phyloP scores from a whole-genome alignment of 2,113 vertebrate genomes.

The Eudyptes chrysolophus region DNA sequence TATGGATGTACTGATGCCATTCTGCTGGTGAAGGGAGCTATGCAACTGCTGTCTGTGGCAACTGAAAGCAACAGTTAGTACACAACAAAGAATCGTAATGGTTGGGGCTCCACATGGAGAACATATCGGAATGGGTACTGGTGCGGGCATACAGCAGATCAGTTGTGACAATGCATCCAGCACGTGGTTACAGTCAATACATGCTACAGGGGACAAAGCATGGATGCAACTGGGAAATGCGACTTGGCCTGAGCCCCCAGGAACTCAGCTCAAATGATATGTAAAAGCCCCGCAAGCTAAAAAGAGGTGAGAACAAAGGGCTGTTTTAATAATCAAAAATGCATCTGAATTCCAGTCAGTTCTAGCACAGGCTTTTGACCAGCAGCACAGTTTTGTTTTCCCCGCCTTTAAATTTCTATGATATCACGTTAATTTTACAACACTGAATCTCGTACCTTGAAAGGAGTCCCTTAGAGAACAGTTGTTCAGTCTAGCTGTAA shows the following conservation, averaged over 20 bases:
- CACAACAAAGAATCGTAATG: fast-evolving
- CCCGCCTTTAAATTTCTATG: neutral
- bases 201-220: neutral
- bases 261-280: neutral
- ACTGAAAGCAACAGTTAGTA: neutral
- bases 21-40: neutral
- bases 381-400: neutral
- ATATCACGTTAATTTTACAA: neutral
- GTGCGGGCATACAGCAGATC: neutral
- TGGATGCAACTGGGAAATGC: too few species aligned
- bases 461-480: neutral
- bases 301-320: neutral
- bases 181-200: fast-evolving
- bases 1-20: neutral
- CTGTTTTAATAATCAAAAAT: neutral
- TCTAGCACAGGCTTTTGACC: neutral
- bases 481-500: neutral
- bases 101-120: neutral
- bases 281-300: neutral
- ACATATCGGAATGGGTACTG: neutral
- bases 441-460: neutral
- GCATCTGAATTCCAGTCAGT: neutral
- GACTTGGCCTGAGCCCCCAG: neutral
- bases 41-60: neutral
- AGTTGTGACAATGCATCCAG: neutral